These are phyloP conservation scores for Gorilla gorilla DNA, from an alignment of 2,113 vertebrate species.

Conservation along the genomic window DNA sequence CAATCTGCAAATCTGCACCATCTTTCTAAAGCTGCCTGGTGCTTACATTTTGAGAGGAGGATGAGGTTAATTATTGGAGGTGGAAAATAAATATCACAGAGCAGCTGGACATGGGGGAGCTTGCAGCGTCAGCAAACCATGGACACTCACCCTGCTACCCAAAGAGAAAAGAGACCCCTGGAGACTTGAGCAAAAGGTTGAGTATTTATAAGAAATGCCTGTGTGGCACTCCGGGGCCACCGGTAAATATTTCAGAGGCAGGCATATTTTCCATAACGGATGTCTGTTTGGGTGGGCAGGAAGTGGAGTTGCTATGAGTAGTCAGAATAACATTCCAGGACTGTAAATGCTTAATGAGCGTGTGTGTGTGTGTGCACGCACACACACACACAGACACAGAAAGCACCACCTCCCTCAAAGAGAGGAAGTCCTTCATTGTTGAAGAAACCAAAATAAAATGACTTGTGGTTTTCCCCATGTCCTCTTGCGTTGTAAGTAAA, in stretches of 20 bases:
- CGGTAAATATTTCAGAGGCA: neutral
- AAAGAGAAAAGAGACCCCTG: neutral
- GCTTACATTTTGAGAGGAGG: constrained; percentile 57
- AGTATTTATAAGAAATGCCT: neutral
- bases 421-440: neutral
- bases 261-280: neutral
- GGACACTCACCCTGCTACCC: neutral
- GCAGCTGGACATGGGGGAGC: constrained; percentile 13
- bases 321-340: neutral
- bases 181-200: neutral
- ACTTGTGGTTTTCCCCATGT: fast-evolving
- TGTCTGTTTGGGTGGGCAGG: neutral
- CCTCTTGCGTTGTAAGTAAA: fast-evolving
- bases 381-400: neutral
- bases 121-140: neutral
- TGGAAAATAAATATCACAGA: constrained; percentile 37
- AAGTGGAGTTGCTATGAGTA: neutral
- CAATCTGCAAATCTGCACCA: neutral
- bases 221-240: neutral
- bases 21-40: constrained; percentile 55
- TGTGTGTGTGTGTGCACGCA: fast-evolving
- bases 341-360: neutral
- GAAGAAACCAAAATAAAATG: neutral
- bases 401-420: neutral
- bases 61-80: constrained; percentile 54